Conservation (phyloP, 2,888 invertebrate species). For the Chrysodeixis includens region DNA sequence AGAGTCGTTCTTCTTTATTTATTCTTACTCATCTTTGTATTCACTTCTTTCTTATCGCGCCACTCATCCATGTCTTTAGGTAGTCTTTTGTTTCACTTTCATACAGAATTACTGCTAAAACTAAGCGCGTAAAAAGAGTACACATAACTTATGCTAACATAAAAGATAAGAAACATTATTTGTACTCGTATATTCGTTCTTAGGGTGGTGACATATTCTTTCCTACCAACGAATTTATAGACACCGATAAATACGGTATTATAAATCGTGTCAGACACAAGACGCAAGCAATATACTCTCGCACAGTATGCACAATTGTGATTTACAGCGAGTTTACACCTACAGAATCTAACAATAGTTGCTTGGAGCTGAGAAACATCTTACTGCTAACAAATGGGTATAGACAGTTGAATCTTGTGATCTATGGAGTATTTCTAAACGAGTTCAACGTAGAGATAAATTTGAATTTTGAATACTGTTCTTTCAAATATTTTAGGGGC, state of each 20-base stretch:
- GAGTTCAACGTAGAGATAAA: neutral
- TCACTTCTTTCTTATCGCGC: no score
- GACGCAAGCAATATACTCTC: slow-evolving; percentile 3
- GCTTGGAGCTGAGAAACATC: neutral
- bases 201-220: neutral
- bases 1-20: no score
- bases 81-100: no score
- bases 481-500: neutral
- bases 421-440: neutral
- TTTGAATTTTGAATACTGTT: neutral
- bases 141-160: neutral
- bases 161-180: neutral
- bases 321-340: slow-evolving; percentile 3
- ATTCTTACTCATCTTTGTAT: no score
- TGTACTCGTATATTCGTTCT: neutral
- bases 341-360: slow-evolving; percentile 5
- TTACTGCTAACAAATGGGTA: slow-evolving; percentile 1
- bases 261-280: slow-evolving; percentile 6
- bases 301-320: slow-evolving; percentile 9
- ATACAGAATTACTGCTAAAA: no score
- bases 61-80: no score
- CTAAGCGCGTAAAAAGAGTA: no score
- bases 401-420: slow-evolving; percentile 2
- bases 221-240: neutral
- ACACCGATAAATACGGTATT: neutral